Evolutionary conservation across 64 coral and sea anemone species (phyloP).

Genomic region (Porites australiensis): DNA sequence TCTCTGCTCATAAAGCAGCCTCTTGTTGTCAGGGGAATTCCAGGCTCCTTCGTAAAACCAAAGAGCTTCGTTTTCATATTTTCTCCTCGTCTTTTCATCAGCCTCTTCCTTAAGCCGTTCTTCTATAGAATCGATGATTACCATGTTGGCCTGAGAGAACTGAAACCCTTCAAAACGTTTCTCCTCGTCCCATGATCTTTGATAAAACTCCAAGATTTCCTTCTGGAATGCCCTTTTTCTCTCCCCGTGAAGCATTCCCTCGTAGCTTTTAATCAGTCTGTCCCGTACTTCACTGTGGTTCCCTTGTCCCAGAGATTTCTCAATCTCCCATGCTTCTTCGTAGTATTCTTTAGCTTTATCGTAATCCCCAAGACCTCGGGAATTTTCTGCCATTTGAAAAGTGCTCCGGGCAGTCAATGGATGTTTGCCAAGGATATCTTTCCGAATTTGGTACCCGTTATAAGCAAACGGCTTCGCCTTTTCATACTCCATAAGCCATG

Average conservation of each 20-base stretch:
- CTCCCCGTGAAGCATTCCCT: background rate
- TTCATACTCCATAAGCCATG: constrained; percentile 27
- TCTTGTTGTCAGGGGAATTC: constrained; percentile 32
- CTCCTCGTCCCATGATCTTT: constrained; percentile 15
- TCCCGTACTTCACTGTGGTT: constrained; percentile 16
- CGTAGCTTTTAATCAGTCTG: background rate
- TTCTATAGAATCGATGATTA: constrained; percentile 3
- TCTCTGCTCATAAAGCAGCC: background rate
- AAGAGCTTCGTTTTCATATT: constrained; percentile 12
- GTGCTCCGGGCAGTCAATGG: constrained; percentile 36
- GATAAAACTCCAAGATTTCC: constrained; percentile 9
- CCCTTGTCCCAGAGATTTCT: constrained; percentile 25
- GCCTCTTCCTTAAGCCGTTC: background rate
- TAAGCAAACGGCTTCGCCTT: constrained; percentile 14
- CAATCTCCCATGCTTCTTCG: constrained; percentile 54
- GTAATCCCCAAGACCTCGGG: background rate
- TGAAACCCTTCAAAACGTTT: background rate
- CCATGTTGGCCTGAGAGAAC: background rate
- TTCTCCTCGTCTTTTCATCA: background rate
- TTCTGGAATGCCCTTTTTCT: background rate
- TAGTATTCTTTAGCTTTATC: constrained; percentile 46
- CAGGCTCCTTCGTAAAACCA: constrained; percentile 29
- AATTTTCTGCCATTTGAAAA: constrained; percentile 42
- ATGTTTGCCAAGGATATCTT: constrained; percentile 45
- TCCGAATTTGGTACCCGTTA: constrained; percentile 34